Evolutionary conservation across 2,113 vertebrate genomes (phyloP).

Genomic region (Lagopus muta): DNA sequence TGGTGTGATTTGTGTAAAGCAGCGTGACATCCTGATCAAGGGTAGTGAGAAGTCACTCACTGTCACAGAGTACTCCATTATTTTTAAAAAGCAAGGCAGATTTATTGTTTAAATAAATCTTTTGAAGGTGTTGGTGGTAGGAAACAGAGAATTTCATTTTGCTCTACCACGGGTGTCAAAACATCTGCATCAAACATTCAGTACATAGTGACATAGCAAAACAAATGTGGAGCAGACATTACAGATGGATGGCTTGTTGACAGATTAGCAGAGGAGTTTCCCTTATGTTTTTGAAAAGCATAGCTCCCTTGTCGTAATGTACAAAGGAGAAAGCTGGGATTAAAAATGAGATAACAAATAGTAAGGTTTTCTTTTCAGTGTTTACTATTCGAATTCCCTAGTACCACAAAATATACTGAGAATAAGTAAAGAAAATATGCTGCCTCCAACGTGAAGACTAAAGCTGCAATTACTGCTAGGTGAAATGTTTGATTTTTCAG

Average conservation of each 20-base stretch:
- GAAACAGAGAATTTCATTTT: constrained; percentile 50
- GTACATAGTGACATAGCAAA: constrained; percentile 45
- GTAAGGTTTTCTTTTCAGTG: constrained; percentile 23
- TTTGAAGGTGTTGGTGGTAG: neutral
- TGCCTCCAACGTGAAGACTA: neutral
- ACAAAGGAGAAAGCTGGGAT: constrained; percentile 20
- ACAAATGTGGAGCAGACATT: constrained; percentile 43
- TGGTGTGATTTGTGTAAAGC: neutral
- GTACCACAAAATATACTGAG: constrained; percentile 2
- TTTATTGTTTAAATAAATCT: constrained; percentile 36
- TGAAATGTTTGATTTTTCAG: neutral
- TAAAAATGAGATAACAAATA: constrained; percentile 52
- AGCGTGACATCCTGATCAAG: neutral
- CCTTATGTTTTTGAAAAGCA: constrained; percentile 58
- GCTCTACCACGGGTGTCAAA: constrained; percentile 19
- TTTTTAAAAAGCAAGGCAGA: constrained; percentile 24
- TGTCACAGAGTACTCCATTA: accelerated
- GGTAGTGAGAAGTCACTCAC: neutral
- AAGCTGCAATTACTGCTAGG: neutral
- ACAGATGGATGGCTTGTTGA: constrained; percentile 54
- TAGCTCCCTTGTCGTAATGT: constrained; percentile 15
- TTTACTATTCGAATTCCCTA: constrained; percentile 33
- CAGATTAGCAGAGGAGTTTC: constrained; percentile 63
- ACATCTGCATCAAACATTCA: constrained; percentile 50
- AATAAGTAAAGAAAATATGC: neutral